phyloP scores from a whole-genome alignment of 2,113 vertebrate genomes.

The Prionailurus viverrinus region DNA sequence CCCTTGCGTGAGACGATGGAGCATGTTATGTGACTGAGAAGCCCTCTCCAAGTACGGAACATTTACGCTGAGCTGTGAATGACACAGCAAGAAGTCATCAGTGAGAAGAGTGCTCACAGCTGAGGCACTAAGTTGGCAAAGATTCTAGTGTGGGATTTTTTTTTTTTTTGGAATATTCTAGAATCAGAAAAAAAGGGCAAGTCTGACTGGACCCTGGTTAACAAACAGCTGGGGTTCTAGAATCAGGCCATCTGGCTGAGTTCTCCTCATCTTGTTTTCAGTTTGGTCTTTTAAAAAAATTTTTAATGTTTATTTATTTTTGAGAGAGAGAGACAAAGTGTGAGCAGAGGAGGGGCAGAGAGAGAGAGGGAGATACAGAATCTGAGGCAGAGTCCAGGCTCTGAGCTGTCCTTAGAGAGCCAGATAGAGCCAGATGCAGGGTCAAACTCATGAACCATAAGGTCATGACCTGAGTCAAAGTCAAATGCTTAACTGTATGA shows the following conservation, averaged over 20 bases:
- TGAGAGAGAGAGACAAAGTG: too few species aligned
- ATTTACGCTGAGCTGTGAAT: not conserved
- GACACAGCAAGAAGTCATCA: not conserved
- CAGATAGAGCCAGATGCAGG: too few species aligned
- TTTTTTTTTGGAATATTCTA: not conserved
- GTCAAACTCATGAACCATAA: too few species aligned
- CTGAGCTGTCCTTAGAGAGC: too few species aligned
- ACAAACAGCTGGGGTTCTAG: not conserved
- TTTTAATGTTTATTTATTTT: too few species aligned
- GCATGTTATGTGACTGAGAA: not conserved
- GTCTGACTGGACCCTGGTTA: not conserved
- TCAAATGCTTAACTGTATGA: too few species aligned
- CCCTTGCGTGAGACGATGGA: not conserved
- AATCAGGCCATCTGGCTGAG: not conserved
- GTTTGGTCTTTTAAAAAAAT: not conserved
- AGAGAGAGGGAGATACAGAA: too few species aligned
- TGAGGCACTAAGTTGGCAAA: not conserved
- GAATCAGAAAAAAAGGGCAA: not conserved
- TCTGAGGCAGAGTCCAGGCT: too few species aligned
- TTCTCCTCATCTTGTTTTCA: not conserved
- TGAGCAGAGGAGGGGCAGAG: too few species aligned
- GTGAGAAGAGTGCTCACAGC: not conserved
- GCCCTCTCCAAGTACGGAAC: not conserved
- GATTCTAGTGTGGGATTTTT: not conserved
- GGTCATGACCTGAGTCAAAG: too few species aligned